phyloP scores from a whole-genome alignment of 1,140 invertebrate genomes.

The Rhysida immarginata region DNA sequence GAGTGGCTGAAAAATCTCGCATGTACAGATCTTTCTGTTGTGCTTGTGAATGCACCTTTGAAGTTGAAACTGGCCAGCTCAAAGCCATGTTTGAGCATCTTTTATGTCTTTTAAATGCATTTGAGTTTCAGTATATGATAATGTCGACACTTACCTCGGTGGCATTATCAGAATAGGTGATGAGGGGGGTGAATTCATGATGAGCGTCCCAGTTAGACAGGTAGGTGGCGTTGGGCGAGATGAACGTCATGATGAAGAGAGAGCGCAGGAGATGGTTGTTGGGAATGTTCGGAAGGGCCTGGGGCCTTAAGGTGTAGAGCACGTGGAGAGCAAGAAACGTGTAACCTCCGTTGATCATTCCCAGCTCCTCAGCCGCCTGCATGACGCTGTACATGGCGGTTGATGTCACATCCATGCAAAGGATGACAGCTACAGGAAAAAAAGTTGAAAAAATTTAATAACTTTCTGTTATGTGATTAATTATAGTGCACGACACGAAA shows the following conservation, averaged over 20 bases:
- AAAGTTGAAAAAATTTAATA: background rate
- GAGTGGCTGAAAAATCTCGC: too few species aligned
- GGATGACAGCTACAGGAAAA: background rate
- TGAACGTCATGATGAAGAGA: constrained; percentile 3
- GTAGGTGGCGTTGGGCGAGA: background rate
- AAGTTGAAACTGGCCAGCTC: too few species aligned
- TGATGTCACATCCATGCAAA: background rate
- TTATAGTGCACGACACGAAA: too few species aligned
- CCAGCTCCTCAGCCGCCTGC: constrained; percentile 2
- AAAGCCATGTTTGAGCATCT: too few species aligned
- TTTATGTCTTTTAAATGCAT: too few species aligned
- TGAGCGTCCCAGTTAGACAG: background rate
- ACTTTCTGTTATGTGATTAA: background rate
- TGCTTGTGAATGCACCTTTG: too few species aligned
- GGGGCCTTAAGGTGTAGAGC: background rate
- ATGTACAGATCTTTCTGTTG: too few species aligned
- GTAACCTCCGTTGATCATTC: background rate
- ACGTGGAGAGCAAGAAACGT: constrained; percentile 4
- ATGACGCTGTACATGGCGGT: background rate
- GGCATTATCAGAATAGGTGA: background rate
- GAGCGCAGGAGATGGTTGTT: background rate
- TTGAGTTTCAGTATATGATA: too few species aligned
- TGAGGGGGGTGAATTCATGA: background rate
- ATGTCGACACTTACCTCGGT: constrained; percentile 1
- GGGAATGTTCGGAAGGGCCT: background rate